phyloP scores from a whole-genome alignment of 37 sponge, comb jelly and placozoan species.

The Aplysina aerophoba region DNA sequence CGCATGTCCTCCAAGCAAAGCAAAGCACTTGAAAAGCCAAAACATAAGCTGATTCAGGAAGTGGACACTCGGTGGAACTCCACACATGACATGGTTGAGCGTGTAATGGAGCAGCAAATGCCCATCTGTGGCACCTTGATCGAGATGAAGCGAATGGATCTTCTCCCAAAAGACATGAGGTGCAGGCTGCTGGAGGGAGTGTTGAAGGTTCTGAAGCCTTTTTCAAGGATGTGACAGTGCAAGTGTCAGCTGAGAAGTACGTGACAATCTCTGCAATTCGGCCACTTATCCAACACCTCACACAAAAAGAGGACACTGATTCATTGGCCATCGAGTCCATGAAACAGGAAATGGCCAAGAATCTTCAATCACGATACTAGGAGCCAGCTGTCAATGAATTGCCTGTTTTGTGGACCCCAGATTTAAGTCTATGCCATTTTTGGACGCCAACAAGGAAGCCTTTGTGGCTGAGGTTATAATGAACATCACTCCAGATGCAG shows the following conservation, averaged over 20 bases:
- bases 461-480: too few relatives aligned
- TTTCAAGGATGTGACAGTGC: constrained; percentile 21
- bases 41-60: constrained; percentile 37
- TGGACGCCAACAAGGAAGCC: too few relatives aligned
- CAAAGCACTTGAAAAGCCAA: background rate
- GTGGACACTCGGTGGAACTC: too few relatives aligned
- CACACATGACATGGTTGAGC: constrained; percentile 28
- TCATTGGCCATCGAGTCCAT: background rate
- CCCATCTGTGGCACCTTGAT: constrained; percentile 34
- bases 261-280: constrained; percentile 46
- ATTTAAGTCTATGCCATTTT: constrained; percentile 20
- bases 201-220: constrained; percentile 35
- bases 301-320: background rate
- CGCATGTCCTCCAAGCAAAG: constrained; percentile 28
- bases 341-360: too few relatives aligned
- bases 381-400: background rate
- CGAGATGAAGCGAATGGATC: constrained; percentile 22
- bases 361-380: too few relatives aligned
- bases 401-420: constrained; percentile 7
- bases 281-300: constrained; percentile 36
- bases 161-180: constrained; percentile 26
- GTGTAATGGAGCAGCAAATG: constrained; percentile 21
- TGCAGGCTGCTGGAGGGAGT: constrained; percentile 3
- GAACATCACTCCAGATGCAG: too few relatives aligned
- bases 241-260: constrained; percentile 28